Base-by-base conservation (phyloP, 2,797 vertebrate species). In the Calcarius lapponicus region DNA sequence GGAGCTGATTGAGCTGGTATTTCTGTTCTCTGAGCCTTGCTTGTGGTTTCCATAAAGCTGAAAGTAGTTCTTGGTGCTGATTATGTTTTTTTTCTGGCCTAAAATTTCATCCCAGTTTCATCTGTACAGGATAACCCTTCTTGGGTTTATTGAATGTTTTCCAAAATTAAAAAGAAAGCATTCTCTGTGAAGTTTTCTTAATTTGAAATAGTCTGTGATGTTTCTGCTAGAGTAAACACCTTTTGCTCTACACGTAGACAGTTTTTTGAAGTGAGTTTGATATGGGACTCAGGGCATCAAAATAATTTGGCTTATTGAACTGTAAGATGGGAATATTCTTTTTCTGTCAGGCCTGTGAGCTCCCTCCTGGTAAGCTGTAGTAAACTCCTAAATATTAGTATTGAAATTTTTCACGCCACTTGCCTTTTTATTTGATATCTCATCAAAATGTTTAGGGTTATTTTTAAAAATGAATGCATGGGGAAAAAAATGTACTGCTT, bases 181-280 rank as follows among this genome's bases (percentile, higher is more conserved):
- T 67, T 73, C 16, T 84, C 58, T 84, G 25, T 61, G 53, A 85
- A 79, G 48, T 66, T 83, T 88, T 58, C 47, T 47, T 78, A 79
- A 62, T 88, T 93, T 65, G 51, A 81, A 90, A 79, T 60, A n/a
- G 13, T 69, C 43, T 90, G 42, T 91, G 70, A 22, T 92, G 43
- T 90, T 91, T 86, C 47, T 96, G 62, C 82, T 92, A 40, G 15
- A 64, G 69, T 94, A 90, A 93, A 93, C 58, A 57, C 29, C 25
- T 78, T 86, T 88, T 88, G 34, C 70, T 84, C 51, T 83, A 45
- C 13, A 7, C 22, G 20, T 29, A 66, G 51, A 66, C 48, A 78
- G 1, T 34, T 72, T 90, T 83, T 61, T 81, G 38, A 34, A 84
- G 43, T 56, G 79, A 82, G 28, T 92, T 88, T 79, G 76, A 48